phyloP scores from a whole-genome alignment of 2,888 invertebrate genomes.

The Adelognathus sp. region DNA sequence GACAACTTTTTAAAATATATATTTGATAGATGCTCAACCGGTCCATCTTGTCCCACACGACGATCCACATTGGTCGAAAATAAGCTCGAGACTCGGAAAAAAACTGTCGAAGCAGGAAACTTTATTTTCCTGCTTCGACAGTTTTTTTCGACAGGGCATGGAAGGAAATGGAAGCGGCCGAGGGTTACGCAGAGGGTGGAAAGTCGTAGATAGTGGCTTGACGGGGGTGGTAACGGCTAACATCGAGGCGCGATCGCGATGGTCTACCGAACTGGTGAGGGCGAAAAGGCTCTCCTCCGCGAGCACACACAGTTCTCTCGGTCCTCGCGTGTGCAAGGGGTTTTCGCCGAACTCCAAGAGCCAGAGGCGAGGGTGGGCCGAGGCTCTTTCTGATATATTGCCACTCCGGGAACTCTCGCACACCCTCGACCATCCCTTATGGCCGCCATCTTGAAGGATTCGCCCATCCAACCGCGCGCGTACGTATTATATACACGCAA shows the following conservation, averaged over 20 bases:
- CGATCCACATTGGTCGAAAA: too few species aligned
- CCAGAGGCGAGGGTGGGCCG: conserved; percentile 22
- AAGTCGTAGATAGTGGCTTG: conserved; percentile 54
- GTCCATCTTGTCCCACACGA: conserved; percentile 1
- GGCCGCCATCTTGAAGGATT: conserved; percentile 80
- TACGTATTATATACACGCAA: conserved; percentile 29
- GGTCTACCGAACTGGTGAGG: conserved; percentile 46
- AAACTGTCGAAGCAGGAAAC: conserved; percentile 56
- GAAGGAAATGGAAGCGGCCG: conserved; percentile 24
- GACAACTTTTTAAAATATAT: too few species aligned
- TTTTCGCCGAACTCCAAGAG: conserved; percentile 6
- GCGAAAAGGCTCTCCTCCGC: conserved; percentile 34
- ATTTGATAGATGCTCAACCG: too few species aligned
- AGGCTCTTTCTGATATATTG: conserved; percentile 78
- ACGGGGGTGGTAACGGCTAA: conserved; percentile 70
- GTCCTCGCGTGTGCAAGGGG: conserved; percentile 16
- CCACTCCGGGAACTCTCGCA: conserved; percentile 77
- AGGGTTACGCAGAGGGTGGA: background rate
- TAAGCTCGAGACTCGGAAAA: too few species aligned
- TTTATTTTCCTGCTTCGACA: too few species aligned
- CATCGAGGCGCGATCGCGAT: conserved; percentile 68
- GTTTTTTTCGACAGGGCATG: too few species aligned
- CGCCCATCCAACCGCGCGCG: conserved; percentile 63
- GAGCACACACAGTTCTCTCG: conserved; percentile 25
- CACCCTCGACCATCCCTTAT: conserved; percentile 80